phyloP scores from a whole-genome alignment of 2,797 vertebrate species.

The Chaetophractus vellerosus region DNA sequence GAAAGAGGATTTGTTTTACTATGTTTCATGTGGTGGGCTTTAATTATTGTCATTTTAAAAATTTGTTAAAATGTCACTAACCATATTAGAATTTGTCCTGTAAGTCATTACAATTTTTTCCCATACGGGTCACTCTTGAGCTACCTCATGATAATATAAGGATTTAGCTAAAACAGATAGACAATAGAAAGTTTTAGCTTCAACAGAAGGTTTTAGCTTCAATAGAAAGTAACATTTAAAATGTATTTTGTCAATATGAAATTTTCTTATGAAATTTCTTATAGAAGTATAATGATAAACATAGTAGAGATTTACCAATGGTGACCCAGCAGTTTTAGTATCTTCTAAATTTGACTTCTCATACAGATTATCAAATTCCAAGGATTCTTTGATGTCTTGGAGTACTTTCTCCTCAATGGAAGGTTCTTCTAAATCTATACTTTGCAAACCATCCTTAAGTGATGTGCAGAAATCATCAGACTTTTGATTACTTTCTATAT shows the following conservation, averaged over 20 bases:
- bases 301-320: constrained; percentile 82
- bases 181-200: not conserved
- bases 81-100: constrained; percentile 3
- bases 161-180: too few relatives aligned
- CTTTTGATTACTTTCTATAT: constrained; percentile 10
- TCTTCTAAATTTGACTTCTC: constrained; percentile 10
- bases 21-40: not conserved
- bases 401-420: constrained; percentile 24
- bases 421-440: constrained; percentile 29
- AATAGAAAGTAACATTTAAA: constrained; percentile 29
- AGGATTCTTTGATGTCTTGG: constrained; percentile 52
- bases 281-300: constrained; percentile 37
- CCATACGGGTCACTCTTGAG: not conserved
- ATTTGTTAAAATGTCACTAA: constrained; percentile 40
- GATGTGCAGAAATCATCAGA: not conserved
- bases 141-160: not conserved
- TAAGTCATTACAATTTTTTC: constrained; percentile 44
- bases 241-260: not conserved
- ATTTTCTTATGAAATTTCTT: constrained; percentile 40
- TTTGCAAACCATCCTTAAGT: constrained; percentile 46
- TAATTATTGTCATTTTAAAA: constrained; percentile 41
- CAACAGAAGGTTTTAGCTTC: constrained; percentile 13
- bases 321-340: constrained; percentile 58
- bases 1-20: constrained; percentile 9
- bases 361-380: constrained; percentile 41